phyloP scores from a whole-genome alignment of 1,140 invertebrate genomes.

The Drosophila subobscura region DNA sequence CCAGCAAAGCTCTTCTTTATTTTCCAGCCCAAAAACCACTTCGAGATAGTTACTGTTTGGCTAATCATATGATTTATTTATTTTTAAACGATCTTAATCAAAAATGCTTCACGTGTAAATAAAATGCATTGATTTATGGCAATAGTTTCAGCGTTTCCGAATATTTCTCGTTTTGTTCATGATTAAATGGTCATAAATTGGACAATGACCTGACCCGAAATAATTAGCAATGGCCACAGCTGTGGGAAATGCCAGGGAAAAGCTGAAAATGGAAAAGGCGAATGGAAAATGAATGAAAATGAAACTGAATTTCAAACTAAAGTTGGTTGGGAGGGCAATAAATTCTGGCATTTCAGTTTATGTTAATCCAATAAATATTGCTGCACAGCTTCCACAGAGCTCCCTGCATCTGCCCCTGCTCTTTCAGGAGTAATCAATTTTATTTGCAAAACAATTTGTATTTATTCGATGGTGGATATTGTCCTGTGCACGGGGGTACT shows the following conservation, averaged over 20 bases:
- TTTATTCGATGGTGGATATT: slow-evolving; percentile 60
- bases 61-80: too few species aligned
- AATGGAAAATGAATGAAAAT: background rate
- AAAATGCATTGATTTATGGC: background rate
- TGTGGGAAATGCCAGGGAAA: too few species aligned
- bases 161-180: too few species aligned
- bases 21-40: too few species aligned
- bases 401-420: slow-evolving; percentile 24
- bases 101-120: too few species aligned
- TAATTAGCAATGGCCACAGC: slow-evolving; percentile 18
- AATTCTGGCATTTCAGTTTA: slow-evolving; percentile 60
- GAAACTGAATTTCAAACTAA: slow-evolving; percentile 21
- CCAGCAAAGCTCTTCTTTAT: too few species aligned
- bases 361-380: slow-evolving; percentile 78
- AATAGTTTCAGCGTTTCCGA: background rate
- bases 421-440: slow-evolving; percentile 67
- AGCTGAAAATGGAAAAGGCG: background rate
- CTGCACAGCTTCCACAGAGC: too few species aligned
- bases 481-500: slow-evolving; percentile 43
- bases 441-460: slow-evolving; percentile 79
- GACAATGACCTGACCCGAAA: slow-evolving; percentile 15
- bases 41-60: too few species aligned
- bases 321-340: slow-evolving; percentile 26
- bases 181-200: slow-evolving; percentile 4
- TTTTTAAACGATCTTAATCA: too few species aligned